Base-by-base conservation (phyloP, 2,113 vertebrate genomes). In the Bagarius yarrelli region DNA sequence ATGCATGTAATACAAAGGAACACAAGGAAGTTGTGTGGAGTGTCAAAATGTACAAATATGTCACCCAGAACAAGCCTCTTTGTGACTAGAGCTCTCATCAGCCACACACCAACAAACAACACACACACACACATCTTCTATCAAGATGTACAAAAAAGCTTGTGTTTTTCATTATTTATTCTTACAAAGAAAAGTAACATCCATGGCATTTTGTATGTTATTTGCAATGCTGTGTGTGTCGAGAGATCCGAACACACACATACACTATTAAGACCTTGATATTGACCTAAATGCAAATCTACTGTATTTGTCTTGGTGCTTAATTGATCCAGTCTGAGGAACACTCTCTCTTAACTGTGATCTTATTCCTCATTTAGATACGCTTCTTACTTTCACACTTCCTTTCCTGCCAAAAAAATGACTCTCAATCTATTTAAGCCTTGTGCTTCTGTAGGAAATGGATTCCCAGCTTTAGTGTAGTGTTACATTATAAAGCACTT, bases 111-210 rank as follows among this genome's bases (percentile, higher is more conserved):
- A 23, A 25, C 34, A 13, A 32, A 50, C 50, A 69, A 44, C 57
- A 47, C 64, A 82, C 55, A 57, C 63, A 60, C 74, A 78, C 63
- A n/a, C 53, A 82, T 18, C 25, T 53, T 80, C 61, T 52, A 64
- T 27, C 77, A 55, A 55, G n/a, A 75, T 75, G 64, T 60, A 66
- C 61, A 79, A 30, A 53, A 82, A 79, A 14, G n/a, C 18, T 52
- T 61, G 76, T 79, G 63, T 56, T 64, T 61, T 76, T 70, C 71
- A 79, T 85, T 53, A 72, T 74, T 78, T n/a, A n/a, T n/a, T n/a
- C n/a, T n/a, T 32, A 25, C 2, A 44, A 55, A 32, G 63, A 27
- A 34, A 66, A 75, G 8, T 66, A 74, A 11, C 34, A 50, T 61
- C 19, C 12, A 8, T 70, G 44, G 56, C 34, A 56, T 55, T 44